These are phyloP conservation scores for Capitulum mitella DNA, from an alignment of 2,888 invertebrate genomes.

Conservation along the genomic window DNA sequence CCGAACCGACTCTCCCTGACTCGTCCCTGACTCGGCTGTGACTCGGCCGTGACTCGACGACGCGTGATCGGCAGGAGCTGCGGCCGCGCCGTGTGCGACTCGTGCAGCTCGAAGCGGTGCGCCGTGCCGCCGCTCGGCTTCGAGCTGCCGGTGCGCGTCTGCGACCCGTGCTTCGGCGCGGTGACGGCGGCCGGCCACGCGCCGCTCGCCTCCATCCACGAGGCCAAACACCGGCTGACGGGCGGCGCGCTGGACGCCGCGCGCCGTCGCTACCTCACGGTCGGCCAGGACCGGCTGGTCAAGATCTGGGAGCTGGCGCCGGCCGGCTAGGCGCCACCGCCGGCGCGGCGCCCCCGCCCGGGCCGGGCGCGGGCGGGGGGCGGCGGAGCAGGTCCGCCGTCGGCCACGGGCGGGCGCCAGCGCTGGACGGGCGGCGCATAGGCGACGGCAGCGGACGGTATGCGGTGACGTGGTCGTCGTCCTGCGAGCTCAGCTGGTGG, in stretches of 20 bases:
- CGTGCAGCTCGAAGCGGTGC: constrained; percentile 78
- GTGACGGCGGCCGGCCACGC: constrained; percentile 54
- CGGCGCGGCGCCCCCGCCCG: not conserved
- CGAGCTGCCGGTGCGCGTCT: constrained; percentile 94
- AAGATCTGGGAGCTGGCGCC: constrained; percentile 68
- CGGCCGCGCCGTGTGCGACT: constrained; percentile 90
- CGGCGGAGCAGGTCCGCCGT: too few species aligned
- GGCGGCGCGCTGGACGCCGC: constrained; percentile 84
- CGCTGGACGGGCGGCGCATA: too few species aligned
- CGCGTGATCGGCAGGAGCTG: constrained; percentile 55
- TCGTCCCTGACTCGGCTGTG: too few species aligned
- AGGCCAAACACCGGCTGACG: constrained; percentile 84
- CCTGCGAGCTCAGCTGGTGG: too few species aligned
- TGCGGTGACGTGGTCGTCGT: too few species aligned
- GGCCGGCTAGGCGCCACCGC: not conserved
- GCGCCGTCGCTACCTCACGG: constrained; percentile 76
- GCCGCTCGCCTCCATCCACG: constrained; percentile 89
- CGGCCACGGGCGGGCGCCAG: too few species aligned
- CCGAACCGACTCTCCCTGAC: too few species aligned
- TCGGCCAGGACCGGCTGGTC: constrained; percentile 90
- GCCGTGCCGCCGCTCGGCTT: constrained; percentile 94
- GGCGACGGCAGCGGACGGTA: too few species aligned
- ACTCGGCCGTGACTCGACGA: too few species aligned
- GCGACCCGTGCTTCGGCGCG: constrained; percentile 78
- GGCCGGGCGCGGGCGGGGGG: not conserved